A percentile compares a stretch with the other conserved stretches of the same genome.
Evolutionary conservation across 2,797 vertebrate genomes (phyloP).

Genomic region (Poecilia gillii): DNA sequence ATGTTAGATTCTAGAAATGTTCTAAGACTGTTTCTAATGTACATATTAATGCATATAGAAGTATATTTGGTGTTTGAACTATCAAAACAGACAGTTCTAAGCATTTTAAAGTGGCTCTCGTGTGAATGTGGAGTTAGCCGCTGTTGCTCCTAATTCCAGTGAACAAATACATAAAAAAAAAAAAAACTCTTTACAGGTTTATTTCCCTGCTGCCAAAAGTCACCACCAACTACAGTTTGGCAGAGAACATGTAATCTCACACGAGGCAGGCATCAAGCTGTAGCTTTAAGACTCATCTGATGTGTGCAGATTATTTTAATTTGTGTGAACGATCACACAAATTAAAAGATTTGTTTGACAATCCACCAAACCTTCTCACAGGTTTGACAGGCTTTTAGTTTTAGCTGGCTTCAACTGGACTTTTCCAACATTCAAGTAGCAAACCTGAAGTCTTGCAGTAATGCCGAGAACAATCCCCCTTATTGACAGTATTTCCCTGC

Average conservation of each 20-base stretch:
- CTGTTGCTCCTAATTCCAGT: background rate
- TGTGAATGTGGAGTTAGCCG: background rate
- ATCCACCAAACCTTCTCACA: background rate
- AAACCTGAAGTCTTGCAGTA: background rate
- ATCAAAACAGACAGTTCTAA: background rate
- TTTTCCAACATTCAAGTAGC: background rate
- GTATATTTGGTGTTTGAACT: background rate
- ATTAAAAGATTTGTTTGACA: background rate
- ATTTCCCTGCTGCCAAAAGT: background rate
- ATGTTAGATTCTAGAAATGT: too few species aligned
- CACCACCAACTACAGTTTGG: background rate
- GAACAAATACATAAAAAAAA: background rate
- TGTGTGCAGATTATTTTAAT: background rate
- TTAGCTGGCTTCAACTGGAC: background rate
- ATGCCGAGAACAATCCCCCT: conserved; percentile 9
- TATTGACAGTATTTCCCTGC: conserved; percentile 27
- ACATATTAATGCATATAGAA: too few species aligned
- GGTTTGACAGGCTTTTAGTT: background rate
- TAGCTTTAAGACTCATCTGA: background rate
- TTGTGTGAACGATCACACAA: background rate
- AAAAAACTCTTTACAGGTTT: background rate
- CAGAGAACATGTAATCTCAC: background rate
- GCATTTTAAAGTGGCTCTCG: background rate
- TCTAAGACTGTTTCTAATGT: too few species aligned
- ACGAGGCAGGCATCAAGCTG: background rate